These are phyloP conservation scores for Myiozetetes cayanensis DNA, from an alignment of 2,113 vertebrate genomes.

Conservation along the genomic window DNA sequence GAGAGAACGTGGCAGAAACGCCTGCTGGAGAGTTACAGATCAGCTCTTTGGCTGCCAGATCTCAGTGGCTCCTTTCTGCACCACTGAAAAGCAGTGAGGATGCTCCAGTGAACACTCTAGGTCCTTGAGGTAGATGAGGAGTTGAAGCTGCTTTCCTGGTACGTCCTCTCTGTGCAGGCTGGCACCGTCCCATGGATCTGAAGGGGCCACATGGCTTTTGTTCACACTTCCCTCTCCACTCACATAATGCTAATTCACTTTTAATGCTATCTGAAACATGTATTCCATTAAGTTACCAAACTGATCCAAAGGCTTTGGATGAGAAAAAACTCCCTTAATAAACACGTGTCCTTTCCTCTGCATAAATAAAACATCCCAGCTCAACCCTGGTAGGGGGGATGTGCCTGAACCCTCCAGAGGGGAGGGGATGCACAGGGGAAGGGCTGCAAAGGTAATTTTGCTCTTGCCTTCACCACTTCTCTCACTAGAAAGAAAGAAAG, in stretches of 20 bases:
- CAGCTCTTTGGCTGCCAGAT: conserved; percentile 19
- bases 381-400: neutral
- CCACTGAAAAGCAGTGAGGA: conserved; percentile 4
- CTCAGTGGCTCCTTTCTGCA: conserved; percentile 38
- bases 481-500: neutral
- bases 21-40: conserved; percentile 13
- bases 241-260: neutral
- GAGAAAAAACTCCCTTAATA: neutral
- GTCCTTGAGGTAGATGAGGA: conserved; percentile 3
- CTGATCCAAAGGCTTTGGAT: neutral
- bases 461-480: neutral
- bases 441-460: neutral
- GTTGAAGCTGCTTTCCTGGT: conserved; percentile 12
- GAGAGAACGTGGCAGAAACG: accelerated
- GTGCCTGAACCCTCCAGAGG: neutral
- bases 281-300: neutral
- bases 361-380: neutral
- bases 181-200: neutral
- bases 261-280: neutral
- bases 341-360: neutral
- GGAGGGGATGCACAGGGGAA: neutral
- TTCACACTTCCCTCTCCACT: neutral
- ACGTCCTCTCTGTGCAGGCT: neutral
- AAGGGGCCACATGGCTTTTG: neutral
- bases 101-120: conserved; percentile 1